Base-by-base conservation (phyloP, 2,113 vertebrate genomes). In the Gavialis gangeticus region DNA sequence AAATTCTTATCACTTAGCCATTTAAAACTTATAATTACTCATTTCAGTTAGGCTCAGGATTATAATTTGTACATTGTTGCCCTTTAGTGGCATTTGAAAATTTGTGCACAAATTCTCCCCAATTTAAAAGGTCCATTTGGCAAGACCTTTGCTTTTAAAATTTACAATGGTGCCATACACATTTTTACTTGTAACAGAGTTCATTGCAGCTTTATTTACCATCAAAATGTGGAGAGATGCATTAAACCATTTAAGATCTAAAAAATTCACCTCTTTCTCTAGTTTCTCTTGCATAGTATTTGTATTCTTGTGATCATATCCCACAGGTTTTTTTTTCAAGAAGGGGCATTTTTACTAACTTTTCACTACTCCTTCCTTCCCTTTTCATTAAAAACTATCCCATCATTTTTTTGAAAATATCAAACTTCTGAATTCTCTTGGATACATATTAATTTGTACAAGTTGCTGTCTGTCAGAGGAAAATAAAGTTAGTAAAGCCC, bases 21-120 rank as follows among this genome's bases (percentile, higher is more conserved):
- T 93, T 86, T 96, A 80, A 94, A 90, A 78, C 92, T 89, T 56
- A 96, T 90, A 87, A 93, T 59, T 73, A 94, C 64, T 57, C 28
- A 95, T 95, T 87, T 94, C 10, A 37, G 34, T 28, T 79, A 89
- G 80, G 92, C 56, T 58, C 88, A 56, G 67, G 58, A 28, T 12
- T 69, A 82, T 89, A 86, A 91, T 62, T 58, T 34, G 71, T 63
- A 80, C 77, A 90, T 62, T 85, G 27, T 75, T 92, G 60, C 64
- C 93, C 84, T 91, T 85, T 91, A 84, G 79, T 30, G 57, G 87
- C 91, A 84, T 78, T 60, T 76, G 27, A 75, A 71, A 75, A 63
- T 87, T 89, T 14, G 5, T 56, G 71, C 75, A 81, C 69, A 73
- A 75, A 78, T 87, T 7, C 28, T 87, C 54, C 18, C 82, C 15